Evolutionary conservation across 2,888 invertebrate species (phyloP), one percentile per base, ranked within the genome.

Genomic region (Oscheius sp.): DNA sequence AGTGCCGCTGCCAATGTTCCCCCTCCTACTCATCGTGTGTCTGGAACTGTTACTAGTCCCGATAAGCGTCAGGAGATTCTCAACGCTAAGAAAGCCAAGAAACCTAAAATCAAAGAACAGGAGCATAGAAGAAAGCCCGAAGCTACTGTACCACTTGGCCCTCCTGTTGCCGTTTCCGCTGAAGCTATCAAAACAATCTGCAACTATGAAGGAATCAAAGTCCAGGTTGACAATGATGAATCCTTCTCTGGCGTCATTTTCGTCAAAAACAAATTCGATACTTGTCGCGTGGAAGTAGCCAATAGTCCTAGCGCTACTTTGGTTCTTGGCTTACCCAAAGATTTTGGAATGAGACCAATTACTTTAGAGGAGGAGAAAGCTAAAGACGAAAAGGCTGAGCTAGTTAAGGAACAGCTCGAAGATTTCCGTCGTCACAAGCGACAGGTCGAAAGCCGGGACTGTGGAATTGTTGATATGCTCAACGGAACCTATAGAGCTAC

Each of bases 191-290:
- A 82, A 68, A 86, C 86, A 22, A 81, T 86, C 68, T 86, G 86
- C 75, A 83, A 85, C 71, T 86, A 85, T 70, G 85, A 86, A 56
- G 86, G 86, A 67, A 84, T 86, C 76, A 85, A 85, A 73, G 82
- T 81, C 33, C 62, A 62, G 22, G 72, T 84, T 56, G 84, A 84
- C 73, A 82, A 82, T 65, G 75, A 70, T 38, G 78, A 80, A 61
- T 74, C 75, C 41, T 86, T 86, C 79, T 76, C 78, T 47, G 86
- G 86, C 41, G 86, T 86, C 20, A 80, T 86, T 24, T 86, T 86
- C 72, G 86, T 84, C 62, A 84, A 85, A 76, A 86, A 85, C 75
- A 82, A 83, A 76, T 85, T 83, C 75, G 86, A 85, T 68, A 81
- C 82, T 24, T 86, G 86, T 75, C 78, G 84, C 17, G 82, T 85